Evolutionary conservation across 2,888 invertebrate genomes (phyloP).

Genomic region (Acheta domesticus): DNA sequence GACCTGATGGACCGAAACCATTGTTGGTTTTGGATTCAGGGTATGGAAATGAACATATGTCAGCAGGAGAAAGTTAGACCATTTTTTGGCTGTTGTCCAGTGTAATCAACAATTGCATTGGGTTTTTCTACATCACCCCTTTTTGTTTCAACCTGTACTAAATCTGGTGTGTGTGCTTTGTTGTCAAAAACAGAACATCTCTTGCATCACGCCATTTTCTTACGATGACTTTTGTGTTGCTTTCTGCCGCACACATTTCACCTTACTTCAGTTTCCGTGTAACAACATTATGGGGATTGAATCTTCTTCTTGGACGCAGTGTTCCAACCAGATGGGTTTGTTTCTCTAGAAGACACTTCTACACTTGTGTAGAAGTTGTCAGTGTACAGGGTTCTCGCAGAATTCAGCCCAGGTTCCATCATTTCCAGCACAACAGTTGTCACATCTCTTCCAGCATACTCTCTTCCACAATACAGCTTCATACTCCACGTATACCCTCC

Average conservation of each 20-base stretch:
- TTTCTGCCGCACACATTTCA: neutral
- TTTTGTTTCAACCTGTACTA: neutral
- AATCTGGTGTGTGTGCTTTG: neutral
- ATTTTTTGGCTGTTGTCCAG: neutral
- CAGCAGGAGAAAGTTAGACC: too few species aligned
- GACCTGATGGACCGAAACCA: too few species aligned
- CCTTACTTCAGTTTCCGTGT: neutral
- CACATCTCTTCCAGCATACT: neutral
- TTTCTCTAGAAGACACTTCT: constrained; percentile 19
- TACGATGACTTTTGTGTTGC: neutral
- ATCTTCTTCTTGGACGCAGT: neutral
- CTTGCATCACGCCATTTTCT: neutral
- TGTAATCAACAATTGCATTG: neutral
- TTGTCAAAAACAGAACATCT: neutral
- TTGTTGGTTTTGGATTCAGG: too few species aligned
- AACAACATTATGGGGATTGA: neutral
- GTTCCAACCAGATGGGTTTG: neutral
- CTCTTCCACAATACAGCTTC: neutral
- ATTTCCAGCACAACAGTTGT: constrained; percentile 23
- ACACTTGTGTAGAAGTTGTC: constrained; percentile 20
- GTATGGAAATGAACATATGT: too few species aligned
- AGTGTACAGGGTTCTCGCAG: constrained; percentile 18
- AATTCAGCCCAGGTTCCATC: neutral
- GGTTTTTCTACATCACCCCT: neutral
- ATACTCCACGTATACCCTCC: constrained; percentile 23